Evolutionary conservation across 2,113 vertebrate species (phyloP).

Genomic region (Burhinus oedicnemus): DNA sequence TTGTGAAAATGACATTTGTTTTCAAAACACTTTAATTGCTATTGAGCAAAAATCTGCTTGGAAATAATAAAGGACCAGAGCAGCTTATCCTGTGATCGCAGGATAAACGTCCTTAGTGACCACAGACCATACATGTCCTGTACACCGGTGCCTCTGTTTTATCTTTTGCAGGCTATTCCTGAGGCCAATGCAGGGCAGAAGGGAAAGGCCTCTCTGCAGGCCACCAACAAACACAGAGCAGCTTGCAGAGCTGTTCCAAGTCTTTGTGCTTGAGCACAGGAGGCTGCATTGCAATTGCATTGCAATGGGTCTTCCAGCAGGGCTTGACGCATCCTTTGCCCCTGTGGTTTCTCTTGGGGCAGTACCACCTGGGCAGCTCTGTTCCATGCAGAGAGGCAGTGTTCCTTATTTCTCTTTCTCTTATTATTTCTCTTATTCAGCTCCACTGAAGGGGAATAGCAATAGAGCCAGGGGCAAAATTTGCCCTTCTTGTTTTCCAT

Average conservation of each 20-base stretch:
- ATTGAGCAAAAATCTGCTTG: background rate
- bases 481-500: background rate
- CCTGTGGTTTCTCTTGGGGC: background rate
- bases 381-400: background rate
- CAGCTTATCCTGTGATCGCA: background rate
- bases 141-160: background rate
- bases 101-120: background rate
- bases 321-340: background rate
- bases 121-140: background rate
- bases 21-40: background rate
- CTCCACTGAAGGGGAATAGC: background rate
- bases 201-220: background rate
- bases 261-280: background rate
- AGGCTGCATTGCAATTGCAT: too few relatives aligned
- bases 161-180: background rate
- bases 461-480: background rate
- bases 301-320: background rate
- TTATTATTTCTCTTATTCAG: too few relatives aligned
- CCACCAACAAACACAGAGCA: accelerated
- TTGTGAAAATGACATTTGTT: background rate
- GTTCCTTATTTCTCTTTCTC: background rate
- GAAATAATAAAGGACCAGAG: background rate
- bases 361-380: background rate
- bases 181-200: background rate
- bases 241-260: background rate